These are phyloP conservation scores for Phasia obesa DNA, from an alignment of 2,888 invertebrate genomes.

Conservation along the genomic window DNA sequence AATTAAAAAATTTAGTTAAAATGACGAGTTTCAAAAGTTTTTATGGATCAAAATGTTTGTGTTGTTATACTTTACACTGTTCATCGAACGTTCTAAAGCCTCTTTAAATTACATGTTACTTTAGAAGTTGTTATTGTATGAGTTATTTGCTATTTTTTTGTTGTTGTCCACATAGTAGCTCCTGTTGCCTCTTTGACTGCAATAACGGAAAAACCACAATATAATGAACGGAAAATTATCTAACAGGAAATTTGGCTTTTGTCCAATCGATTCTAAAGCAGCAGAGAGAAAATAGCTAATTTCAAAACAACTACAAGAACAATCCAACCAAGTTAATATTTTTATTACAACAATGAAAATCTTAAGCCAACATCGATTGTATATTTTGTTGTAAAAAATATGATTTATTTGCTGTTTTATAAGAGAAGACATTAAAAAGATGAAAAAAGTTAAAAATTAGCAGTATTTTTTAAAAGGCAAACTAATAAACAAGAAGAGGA, in stretches of 20 bases:
- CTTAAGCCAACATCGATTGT: slow-evolving; percentile 16
- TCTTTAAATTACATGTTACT: slow-evolving; percentile 47
- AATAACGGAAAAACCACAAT: slow-evolving; percentile 72
- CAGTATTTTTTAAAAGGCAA: slow-evolving; percentile 30
- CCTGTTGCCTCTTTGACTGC: slow-evolving; percentile 61
- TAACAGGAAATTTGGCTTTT: slow-evolving; percentile 73
- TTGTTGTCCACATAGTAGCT: slow-evolving; percentile 2
- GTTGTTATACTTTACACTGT: slow-evolving; percentile 1
- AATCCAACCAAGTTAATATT: slow-evolving; percentile 43
- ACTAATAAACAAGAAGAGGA: background rate
- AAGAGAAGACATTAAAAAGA: slow-evolving; percentile 46
- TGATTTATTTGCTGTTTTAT: slow-evolving; percentile 52
- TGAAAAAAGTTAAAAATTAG: slow-evolving; percentile 44
- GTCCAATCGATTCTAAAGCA: slow-evolving; percentile 71
- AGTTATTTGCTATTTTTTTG: slow-evolving; percentile 21
- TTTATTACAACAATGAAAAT: slow-evolving; percentile 37
- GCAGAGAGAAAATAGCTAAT: slow-evolving; percentile 66
- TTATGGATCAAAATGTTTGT: background rate
- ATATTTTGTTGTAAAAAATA: slow-evolving; percentile 34
- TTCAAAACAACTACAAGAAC: slow-evolving; percentile 58
- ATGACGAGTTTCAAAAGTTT: too few species aligned
- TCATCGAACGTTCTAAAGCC: slow-evolving; percentile 6
- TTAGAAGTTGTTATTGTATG: slow-evolving; percentile 26
- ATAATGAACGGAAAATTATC: slow-evolving; percentile 74
- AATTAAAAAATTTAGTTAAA: too few species aligned